Evolutionary conservation across 2,888 invertebrate genomes (phyloP).

Genomic region (Trichogramma evanescens): DNA sequence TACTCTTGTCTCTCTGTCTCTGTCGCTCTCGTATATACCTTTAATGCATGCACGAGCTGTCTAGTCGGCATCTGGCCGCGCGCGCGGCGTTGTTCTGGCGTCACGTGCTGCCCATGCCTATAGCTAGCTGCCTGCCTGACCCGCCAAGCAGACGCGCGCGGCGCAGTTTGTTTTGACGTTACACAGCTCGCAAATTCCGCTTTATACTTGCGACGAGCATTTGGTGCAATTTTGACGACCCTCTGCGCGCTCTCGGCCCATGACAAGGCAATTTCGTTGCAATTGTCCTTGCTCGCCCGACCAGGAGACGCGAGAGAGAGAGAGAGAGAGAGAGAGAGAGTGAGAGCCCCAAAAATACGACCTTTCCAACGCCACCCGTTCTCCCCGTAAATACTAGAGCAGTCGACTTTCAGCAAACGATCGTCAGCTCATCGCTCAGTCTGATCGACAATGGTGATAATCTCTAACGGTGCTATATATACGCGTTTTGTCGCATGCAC

Average conservation of each 20-base stretch:
- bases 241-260: background rate
- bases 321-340: background rate
- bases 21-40: background rate
- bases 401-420: no score
- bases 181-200: conserved; percentile 10
- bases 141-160: background rate
- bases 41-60: no score
- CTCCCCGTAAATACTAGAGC: no score
- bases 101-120: conserved; percentile 18
- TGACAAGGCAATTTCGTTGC: background rate
- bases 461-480: no score
- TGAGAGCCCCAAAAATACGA: background rate
- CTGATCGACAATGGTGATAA: no score
- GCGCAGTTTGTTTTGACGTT: conserved; percentile 32
- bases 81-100: conserved; percentile 9
- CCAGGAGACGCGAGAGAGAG: background rate
- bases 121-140: background rate
- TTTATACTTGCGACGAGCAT: background rate
- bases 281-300: background rate
- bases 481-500: no score
- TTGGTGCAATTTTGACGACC: background rate
- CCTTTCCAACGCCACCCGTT: no score
- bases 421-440: no score
- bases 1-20: background rate
- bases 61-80: no score